These are phyloP conservation scores for Chrysolina haemoptera DNA, from an alignment of 2,888 invertebrate species.

Conservation along the genomic window DNA sequence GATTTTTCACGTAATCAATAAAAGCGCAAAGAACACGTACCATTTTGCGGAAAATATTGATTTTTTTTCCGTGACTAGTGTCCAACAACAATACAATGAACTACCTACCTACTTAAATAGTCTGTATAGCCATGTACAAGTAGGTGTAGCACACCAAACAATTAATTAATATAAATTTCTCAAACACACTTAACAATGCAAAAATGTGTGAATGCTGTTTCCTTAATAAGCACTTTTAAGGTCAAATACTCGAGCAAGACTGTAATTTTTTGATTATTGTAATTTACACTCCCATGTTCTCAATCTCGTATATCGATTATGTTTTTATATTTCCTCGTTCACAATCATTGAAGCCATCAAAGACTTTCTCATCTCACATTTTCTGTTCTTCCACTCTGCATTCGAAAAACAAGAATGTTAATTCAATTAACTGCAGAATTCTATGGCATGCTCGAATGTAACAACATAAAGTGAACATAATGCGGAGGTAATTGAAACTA, in stretches of 20 bases:
- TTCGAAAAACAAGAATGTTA: slow-evolving; percentile 12
- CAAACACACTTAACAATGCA: slow-evolving; percentile 39
- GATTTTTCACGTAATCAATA: neutral
- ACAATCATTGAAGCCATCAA: slow-evolving; percentile 9
- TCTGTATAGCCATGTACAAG: slow-evolving; percentile 32
- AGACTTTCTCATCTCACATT: slow-evolving; percentile 18
- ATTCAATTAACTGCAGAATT: neutral
- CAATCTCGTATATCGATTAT: slow-evolving; percentile 40
- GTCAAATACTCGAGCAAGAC: slow-evolving; percentile 42
- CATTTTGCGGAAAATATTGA: neutral
- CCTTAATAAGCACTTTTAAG: slow-evolving; percentile 46
- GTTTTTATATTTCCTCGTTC: slow-evolving; percentile 19
- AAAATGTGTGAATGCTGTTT: slow-evolving; percentile 41
- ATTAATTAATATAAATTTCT: slow-evolving; percentile 45
- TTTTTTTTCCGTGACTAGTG: slow-evolving; percentile 1
- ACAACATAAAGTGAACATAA: neutral
- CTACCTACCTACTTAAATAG: slow-evolving; percentile 17
- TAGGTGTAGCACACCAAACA: slow-evolving; percentile 35
- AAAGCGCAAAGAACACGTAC: neutral
- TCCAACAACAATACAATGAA: slow-evolving; percentile 18
- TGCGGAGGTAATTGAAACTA: neutral
- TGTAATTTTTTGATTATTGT: slow-evolving; percentile 40
- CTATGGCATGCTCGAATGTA: neutral
- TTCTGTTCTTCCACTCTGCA: slow-evolving; percentile 7
- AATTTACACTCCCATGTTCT: slow-evolving; percentile 48